These are phyloP conservation scores for Beroe forskalii DNA, from an alignment of 37 sponge, comb jelly and placozoan genomes.

Conservation along the genomic window DNA sequence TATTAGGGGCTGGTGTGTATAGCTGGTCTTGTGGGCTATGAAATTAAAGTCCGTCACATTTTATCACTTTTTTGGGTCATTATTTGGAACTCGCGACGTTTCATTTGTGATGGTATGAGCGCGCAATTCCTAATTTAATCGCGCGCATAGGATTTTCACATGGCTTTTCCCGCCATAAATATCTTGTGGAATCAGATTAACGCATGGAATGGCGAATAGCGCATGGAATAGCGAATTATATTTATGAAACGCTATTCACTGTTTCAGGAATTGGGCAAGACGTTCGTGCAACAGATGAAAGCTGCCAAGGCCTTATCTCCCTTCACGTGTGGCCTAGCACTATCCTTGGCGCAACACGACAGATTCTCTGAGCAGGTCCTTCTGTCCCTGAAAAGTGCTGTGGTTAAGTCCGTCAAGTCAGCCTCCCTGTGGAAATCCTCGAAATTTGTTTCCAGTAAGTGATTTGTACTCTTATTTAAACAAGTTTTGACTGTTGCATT, in stretches of 20 bases:
- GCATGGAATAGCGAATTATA: too few species aligned
- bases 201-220: too few species aligned
- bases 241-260: too few species aligned
- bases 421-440: background rate
- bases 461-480: too few species aligned
- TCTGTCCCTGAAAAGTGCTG: background rate
- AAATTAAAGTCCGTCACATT: too few species aligned
- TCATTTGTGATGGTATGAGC: background rate
- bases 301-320: background rate
- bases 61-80: too few species aligned
- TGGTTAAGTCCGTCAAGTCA: background rate
- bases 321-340: slow-evolving; percentile 13
- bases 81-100: background rate
- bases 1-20: too few species aligned
- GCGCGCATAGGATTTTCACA: too few species aligned
- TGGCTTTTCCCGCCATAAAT: background rate
- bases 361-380: background rate
- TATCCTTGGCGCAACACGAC: slow-evolving; percentile 4
- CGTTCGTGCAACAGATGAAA: slow-evolving; percentile 24
- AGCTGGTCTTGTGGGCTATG: too few species aligned
- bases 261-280: slow-evolving; percentile 60
- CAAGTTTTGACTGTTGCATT: too few species aligned
- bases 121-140: background rate
- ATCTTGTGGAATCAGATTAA: too few species aligned
- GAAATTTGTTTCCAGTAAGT: background rate